Base-by-base conservation (phyloP, 2,888 invertebrate species). In the Drosophila parthenogenetica region DNA sequence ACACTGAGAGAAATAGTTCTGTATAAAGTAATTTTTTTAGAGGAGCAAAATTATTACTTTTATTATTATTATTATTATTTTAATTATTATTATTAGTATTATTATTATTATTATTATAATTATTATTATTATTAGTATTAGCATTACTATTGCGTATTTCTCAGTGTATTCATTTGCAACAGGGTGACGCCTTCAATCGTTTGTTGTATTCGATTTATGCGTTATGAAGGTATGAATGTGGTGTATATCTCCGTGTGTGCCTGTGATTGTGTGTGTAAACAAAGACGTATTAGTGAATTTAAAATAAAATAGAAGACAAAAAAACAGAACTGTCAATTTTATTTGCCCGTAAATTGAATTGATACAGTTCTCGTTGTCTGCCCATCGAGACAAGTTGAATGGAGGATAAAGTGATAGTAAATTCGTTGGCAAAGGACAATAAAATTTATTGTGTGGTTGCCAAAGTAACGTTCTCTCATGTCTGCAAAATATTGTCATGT, bases 381-480 rank as follows among this genome's bases (percentile, higher is more conserved):
- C 53, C 14, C 71, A 68, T 46, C 84, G 73, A 81, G 84, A 88
- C 84, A 73, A 88, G 67, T 81, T 66, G 67, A 78, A 70, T 48
- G 66, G 62, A 55, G 71, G 74, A 22, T 60, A 64, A 81, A 77
- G 77, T 73, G 82, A 74, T 82, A 77, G 72, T 83, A 84, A 89
- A 87, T 80, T 88, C 69, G 65, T 73, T 68, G 63, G 57, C 59
- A 76, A 69, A 69, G 65, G 65, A 48, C 75, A 83, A 66, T 83
- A 53, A 87, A 77, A 89, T 87, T 80, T 77, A 84, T 83, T 88
- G 80, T 74, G 87, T 35, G 83, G 88, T 67, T 76, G 62, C 57
- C 64, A 65, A 37, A 60, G 61, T 46, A 67, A 55, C 29, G 65
- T 49, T 65, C 61, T 22, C 54, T 39, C 57, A 67, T 65, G 55